A percentile compares a stretch with the other conserved stretches of the same genome.
phyloP scores from a whole-genome alignment of 2,113 vertebrate species.

The Platanista minor region DNA sequence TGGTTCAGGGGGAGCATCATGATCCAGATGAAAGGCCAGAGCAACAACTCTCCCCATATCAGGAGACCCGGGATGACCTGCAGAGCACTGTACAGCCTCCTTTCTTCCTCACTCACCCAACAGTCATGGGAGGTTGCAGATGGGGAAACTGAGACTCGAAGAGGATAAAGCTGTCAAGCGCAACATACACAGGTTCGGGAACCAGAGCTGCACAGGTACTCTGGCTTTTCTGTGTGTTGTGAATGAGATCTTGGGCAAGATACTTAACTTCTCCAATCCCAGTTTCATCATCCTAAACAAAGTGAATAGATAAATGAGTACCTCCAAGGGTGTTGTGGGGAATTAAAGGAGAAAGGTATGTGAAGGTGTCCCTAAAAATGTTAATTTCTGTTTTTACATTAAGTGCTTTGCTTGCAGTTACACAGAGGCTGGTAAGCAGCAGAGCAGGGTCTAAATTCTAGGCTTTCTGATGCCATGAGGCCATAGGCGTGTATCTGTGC shows the following conservation, averaged over 20 bases:
- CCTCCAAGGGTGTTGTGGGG: background rate
- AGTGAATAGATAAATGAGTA: background rate
- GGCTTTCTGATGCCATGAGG: background rate
- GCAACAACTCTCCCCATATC: background rate
- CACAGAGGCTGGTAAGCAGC: background rate
- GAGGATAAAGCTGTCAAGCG: background rate
- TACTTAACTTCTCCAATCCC: slow-evolving; percentile 17
- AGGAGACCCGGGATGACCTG: background rate
- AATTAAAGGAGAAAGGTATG: background rate
- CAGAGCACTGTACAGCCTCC: background rate
- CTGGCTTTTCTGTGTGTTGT: background rate
- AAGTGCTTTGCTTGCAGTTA: background rate
- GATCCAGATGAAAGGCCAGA: background rate
- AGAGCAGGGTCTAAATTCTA: background rate
- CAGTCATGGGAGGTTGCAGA: background rate
- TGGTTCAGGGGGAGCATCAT: background rate
- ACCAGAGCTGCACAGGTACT: background rate
- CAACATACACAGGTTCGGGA: background rate
- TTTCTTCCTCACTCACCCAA: background rate
- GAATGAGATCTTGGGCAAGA: background rate
- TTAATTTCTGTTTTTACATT: background rate
- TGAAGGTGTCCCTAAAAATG: background rate
- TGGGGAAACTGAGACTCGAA: background rate
- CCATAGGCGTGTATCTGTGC: background rate
- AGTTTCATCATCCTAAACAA: background rate